These are phyloP conservation scores for Rafetus swinhoei DNA, from an alignment of 2,113 vertebrate species.

Conservation along the genomic window DNA sequence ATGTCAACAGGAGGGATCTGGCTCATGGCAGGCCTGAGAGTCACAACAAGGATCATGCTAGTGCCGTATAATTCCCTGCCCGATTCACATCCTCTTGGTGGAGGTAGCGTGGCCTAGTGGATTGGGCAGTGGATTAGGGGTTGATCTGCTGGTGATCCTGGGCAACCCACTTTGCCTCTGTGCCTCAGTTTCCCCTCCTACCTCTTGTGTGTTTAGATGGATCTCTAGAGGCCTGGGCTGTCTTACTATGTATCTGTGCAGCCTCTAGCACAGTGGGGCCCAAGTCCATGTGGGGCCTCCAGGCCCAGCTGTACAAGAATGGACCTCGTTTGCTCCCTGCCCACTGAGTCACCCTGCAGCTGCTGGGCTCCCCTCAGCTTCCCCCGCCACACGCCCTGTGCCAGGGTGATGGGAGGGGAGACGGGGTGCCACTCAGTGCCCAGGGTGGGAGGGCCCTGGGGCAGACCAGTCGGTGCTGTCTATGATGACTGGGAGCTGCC, in stretches of 20 bases:
- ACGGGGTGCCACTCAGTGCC: neutral
- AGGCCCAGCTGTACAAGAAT: neutral
- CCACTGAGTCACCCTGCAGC: neutral
- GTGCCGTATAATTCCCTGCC: neutral
- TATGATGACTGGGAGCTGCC: neutral
- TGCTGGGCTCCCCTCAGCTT: neutral
- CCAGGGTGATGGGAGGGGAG: neutral
- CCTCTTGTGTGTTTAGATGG: neutral
- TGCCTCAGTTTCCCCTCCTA: neutral
- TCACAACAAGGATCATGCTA: neutral
- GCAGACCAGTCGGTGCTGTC: neutral
- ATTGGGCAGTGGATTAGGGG: neutral
- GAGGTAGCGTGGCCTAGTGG: neutral
- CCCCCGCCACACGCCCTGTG: neutral
- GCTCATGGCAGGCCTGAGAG: neutral
- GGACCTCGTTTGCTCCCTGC: neutral
- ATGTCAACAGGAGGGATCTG: neutral
- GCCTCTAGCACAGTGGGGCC: neutral
- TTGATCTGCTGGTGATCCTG: neutral
- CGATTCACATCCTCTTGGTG: neutral
- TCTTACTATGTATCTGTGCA: neutral
- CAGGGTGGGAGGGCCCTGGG: neutral
- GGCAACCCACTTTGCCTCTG: neutral
- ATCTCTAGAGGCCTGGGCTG: neutral
- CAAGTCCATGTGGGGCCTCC: neutral